Conservation (phyloP, 1,140 invertebrate genomes). For the Nasonia longicornis region DNA sequence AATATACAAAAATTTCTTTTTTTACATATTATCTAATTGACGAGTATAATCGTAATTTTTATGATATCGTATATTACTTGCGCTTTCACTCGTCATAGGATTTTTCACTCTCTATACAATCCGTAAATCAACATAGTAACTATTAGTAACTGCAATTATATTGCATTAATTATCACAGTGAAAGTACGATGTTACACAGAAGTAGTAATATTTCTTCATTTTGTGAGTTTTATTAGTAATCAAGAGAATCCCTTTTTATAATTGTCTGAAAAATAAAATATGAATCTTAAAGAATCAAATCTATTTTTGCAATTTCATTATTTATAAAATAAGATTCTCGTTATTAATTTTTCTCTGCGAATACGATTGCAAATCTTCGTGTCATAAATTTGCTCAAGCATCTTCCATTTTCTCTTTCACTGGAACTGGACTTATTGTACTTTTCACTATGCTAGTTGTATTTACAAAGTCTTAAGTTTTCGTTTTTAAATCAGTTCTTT, state of each 20-base stretch:
- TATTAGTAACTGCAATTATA: slow-evolving; percentile 48
- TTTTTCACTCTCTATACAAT: slow-evolving; percentile 35
- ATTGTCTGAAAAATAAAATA: slow-evolving; percentile 6
- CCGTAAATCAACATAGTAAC: slow-evolving; percentile 37
- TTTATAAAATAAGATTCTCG: slow-evolving; percentile 23
- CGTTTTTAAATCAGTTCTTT: slow-evolving; percentile 46
- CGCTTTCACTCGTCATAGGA: slow-evolving; percentile 23
- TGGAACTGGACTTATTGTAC: slow-evolving; percentile 44
- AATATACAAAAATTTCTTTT: slow-evolving; percentile 31
- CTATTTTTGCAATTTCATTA: neutral
- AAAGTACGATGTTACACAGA: slow-evolving; percentile 44
- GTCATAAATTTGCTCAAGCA: slow-evolving; percentile 28
- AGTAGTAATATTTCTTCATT: slow-evolving; percentile 34
- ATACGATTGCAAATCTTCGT: slow-evolving; percentile 18
- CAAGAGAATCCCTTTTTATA: slow-evolving; percentile 12
- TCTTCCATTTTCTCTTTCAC: slow-evolving; percentile 41
- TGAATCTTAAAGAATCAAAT: neutral
- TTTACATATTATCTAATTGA: slow-evolving; percentile 36
- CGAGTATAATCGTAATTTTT: slow-evolving; percentile 18
- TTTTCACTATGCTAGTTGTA: slow-evolving; percentile 44
- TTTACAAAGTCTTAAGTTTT: slow-evolving; percentile 44
- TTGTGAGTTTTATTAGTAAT: slow-evolving; percentile 17
- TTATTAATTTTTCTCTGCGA: neutral
- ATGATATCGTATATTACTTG: slow-evolving; percentile 7
- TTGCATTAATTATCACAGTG: slow-evolving; percentile 50